Conservation (phyloP, 2,113 vertebrate species). For the Mandrillus leucophaeus region DNA sequence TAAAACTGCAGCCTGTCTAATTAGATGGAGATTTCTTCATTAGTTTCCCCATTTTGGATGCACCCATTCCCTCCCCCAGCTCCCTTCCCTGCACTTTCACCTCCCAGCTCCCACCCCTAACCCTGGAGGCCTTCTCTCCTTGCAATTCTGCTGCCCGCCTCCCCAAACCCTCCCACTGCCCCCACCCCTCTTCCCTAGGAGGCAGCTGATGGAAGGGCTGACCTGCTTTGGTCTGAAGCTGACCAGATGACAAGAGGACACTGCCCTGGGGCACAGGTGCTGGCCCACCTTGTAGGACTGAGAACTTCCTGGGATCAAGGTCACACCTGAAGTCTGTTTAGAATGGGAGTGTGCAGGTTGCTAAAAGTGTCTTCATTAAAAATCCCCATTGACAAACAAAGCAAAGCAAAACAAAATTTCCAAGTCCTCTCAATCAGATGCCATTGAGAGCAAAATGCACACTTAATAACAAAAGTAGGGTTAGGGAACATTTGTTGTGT, state of each 20-base stretch:
- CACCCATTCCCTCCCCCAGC: neutral
- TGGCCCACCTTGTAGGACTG: neutral
- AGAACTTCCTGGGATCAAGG: neutral
- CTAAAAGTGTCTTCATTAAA: neutral
- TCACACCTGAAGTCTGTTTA: neutral
- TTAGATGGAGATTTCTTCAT: slow-evolving; percentile 79
- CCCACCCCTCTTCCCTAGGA: neutral
- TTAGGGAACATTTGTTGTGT: too few species aligned
- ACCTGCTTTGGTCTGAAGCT: neutral
- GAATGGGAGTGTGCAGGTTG: too few species aligned
- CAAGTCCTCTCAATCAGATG: neutral
- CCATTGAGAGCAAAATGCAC: neutral
- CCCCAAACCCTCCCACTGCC: neutral
- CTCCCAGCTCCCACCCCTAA: neutral
- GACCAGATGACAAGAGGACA: fast-evolving
- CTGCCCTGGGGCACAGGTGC: neutral
- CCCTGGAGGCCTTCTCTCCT: neutral
- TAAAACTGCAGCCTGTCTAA: slow-evolving; percentile 79
- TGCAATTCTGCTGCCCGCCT: neutral
- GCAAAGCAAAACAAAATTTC: neutral
- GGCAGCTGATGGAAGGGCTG: neutral
- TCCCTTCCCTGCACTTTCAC: neutral
- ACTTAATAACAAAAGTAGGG: neutral
- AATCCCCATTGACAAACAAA: neutral
- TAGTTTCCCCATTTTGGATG: slow-evolving; percentile 53